Conservation (phyloP, 2,888 invertebrate genomes). For the Myopa tessellatipennis region DNA sequence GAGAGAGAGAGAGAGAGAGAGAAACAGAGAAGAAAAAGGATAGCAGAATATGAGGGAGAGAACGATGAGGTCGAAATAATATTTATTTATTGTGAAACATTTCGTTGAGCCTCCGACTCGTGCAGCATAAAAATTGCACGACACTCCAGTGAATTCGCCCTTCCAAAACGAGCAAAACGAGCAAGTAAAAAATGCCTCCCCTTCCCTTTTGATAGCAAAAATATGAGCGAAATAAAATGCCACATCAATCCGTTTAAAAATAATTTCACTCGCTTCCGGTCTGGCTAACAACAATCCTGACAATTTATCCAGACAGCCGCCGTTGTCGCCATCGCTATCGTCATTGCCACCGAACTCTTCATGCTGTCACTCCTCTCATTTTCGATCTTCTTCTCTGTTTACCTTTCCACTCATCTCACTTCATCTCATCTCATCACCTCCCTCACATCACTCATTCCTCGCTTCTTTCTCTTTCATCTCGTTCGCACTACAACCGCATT, state of each 20-base stretch:
- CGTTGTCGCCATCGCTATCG: constrained; percentile 3
- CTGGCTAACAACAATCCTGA: constrained; percentile 47
- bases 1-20: background rate
- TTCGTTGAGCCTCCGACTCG: constrained; percentile 9
- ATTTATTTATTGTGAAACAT: constrained; percentile 32
- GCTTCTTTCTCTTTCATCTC: background rate
- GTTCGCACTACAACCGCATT: background rate
- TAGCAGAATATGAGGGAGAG: background rate
- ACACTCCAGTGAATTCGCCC: constrained; percentile 38
- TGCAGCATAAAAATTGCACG: constrained; percentile 25
- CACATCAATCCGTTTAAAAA: constrained; percentile 56
- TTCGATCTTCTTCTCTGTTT: background rate
- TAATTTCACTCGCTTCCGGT: constrained; percentile 57
- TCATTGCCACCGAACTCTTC: background rate
- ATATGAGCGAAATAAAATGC: constrained; percentile 33
- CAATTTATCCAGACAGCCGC: constrained; percentile 29
- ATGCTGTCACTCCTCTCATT: background rate
- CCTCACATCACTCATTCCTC: too few species aligned
- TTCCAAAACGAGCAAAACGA: background rate
- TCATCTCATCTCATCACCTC: background rate
- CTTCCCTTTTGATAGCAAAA: constrained; percentile 4
- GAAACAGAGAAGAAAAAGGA: background rate
- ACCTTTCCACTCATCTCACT: background rate
- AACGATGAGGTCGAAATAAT: background rate
- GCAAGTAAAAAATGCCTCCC: background rate